Percentiles rank a stretch among this genome's conserved stretches.
Evolutionary conservation across 1,140 invertebrate species (phyloP).

Genomic region (Uloborus diversus): DNA sequence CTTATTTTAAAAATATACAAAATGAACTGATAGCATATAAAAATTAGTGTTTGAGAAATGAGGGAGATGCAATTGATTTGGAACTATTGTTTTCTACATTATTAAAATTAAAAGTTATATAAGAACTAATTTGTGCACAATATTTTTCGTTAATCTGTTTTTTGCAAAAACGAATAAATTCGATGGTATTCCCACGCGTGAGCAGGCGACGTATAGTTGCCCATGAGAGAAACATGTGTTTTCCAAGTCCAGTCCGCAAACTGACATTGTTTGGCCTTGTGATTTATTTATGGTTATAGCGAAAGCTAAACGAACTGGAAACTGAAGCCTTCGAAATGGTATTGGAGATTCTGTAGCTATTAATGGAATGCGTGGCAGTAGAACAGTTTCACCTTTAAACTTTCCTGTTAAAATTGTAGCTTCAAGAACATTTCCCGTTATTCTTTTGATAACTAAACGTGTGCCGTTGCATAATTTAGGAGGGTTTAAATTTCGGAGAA

Average conservation of each 20-base stretch:
- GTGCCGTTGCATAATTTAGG: slow-evolving; percentile 1
- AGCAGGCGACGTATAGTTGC: neutral
- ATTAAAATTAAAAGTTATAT: too few species aligned
- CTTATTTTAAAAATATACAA: too few species aligned
- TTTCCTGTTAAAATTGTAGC: too few species aligned
- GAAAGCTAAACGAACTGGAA: neutral
- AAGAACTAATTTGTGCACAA: neutral
- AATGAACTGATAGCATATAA: too few species aligned
- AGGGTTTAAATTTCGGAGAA: slow-evolving; percentile 8
- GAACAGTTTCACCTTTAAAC: too few species aligned
- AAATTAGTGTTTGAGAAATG: too few species aligned
- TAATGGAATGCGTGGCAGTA: slow-evolving; percentile 10
- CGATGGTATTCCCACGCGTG: neutral
- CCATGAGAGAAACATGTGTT: neutral
- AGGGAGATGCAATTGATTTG: too few species aligned
- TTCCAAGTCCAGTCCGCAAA: neutral
- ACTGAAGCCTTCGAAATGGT: neutral
- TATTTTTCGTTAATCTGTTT: neutral
- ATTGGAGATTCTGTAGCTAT: slow-evolving; percentile 12
- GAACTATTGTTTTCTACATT: too few species aligned
- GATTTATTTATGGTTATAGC: slow-evolving; percentile 71
- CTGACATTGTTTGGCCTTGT: slow-evolving; percentile 67
- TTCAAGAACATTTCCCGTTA: neutral
- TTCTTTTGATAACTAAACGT: neutral
- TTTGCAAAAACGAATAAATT: neutral